Evolutionary conservation across 2,113 vertebrate species (phyloP), one percentile per base, ranked within the genome.

Genomic region (Osmerus eperlanus): DNA sequence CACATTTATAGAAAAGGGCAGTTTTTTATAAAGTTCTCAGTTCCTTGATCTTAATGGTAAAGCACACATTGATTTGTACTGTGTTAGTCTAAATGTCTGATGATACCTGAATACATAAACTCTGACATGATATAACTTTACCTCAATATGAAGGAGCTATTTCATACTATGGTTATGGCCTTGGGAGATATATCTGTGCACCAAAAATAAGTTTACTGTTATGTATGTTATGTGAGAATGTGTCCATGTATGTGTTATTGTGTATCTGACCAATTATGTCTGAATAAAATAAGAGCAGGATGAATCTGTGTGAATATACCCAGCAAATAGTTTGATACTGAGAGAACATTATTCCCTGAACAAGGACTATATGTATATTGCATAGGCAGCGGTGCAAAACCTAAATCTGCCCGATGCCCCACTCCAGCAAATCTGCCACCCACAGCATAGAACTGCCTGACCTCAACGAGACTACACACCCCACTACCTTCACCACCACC

Each of bases 401-500:
- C 58, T 29, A 64, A 64, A 64, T 14, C 61, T 29, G 8, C 28
- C 16, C 1, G 4, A 29, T 64, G 28, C 9, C 0, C 21, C 18
- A 25, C 47, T 4, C 2, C 69, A 60, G 56, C 67, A 75, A 78
- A 84, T 80, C 55, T 78, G 59, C 71, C 71, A 73, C 73, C 65
- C 65, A 62, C 71, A 76, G 74, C 81, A 83, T 73, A 86, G 74
- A 71, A 78, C 81, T 29, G 71, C 23, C 64, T 86, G 84, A 86
- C 86, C 83, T 90, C 69, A 29, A 36, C 36, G 12, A 76, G 76
- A 77, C 73, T 71, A 78, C 77, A 72, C 71, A 74, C 74, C 81
- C 78, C 75, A 73, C 70, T 76, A 70, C 59, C 63, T 61, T 5
- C 74, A 71, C 78, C 3, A 6, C 29, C 77, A 74, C 53, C 25